These are phyloP conservation scores for Ctena decussata DNA, from an alignment of 2,888 invertebrate genomes.

Conservation along the genomic window DNA sequence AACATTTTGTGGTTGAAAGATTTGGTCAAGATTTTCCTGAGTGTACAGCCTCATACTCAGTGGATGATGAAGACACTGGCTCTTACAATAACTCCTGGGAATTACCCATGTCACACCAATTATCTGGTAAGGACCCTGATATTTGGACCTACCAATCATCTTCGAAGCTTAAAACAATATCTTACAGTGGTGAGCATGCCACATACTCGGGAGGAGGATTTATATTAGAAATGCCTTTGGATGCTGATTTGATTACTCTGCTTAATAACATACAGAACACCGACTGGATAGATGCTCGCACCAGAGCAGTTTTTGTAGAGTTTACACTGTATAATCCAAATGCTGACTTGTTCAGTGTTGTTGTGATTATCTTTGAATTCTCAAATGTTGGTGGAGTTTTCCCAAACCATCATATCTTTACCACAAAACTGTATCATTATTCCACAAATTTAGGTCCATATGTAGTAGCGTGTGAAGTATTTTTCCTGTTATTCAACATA, in stretches of 20 bases:
- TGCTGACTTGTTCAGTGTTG: slow-evolving; percentile 68
- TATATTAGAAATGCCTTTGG: slow-evolving; percentile 49
- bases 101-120: not conserved
- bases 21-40: not conserved
- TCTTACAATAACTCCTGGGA: slow-evolving; percentile 62
- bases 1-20: not conserved
- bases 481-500: slow-evolving; percentile 61
- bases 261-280: slow-evolving; percentile 12
- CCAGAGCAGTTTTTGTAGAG: slow-evolving; percentile 68
- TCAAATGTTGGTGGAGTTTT: slow-evolving; percentile 56
- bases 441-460: slow-evolving; percentile 41
- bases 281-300: slow-evolving; percentile 69
- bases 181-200: slow-evolving; percentile 60
- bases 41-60: slow-evolving; percentile 54
- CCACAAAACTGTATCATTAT: slow-evolving; percentile 64
- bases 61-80: slow-evolving; percentile 45
- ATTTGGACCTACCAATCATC: slow-evolving; percentile 69
- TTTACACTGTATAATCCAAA: slow-evolving; percentile 72
- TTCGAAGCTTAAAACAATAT: slow-evolving; percentile 56
- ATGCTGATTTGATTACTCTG: not conserved
- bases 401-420: slow-evolving; percentile 63
- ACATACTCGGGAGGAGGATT: slow-evolving; percentile 76
- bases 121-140: not conserved
- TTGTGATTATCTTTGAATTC: slow-evolving; percentile 69
- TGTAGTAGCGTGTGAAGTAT: slow-evolving; percentile 55